Conservation (phyloP, 1,140 invertebrate species). For the Drosophila virilis region DNA sequence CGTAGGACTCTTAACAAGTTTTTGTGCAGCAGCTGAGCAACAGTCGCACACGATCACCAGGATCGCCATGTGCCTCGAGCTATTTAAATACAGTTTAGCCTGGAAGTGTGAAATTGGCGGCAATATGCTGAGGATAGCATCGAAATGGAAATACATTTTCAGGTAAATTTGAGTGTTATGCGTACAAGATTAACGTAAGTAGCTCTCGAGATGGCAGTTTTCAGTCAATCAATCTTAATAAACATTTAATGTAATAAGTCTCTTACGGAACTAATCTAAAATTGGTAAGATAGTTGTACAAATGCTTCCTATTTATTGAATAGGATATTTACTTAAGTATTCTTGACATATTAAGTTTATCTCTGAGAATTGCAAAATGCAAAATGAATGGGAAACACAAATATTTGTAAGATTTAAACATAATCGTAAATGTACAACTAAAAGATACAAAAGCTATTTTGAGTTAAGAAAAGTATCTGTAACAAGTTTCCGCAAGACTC, state of each 20-base stretch:
- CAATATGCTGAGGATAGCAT: background rate
- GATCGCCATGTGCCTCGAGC: conserved; percentile 22
- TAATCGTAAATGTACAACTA: too few relatives aligned
- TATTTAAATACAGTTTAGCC: conserved; percentile 60
- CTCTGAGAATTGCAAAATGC: too few relatives aligned
- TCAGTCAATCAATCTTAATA: conserved; percentile 5
- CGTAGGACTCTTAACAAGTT: conserved; percentile 49
- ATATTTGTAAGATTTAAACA: too few relatives aligned
- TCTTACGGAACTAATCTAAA: too few relatives aligned
- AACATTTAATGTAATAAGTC: background rate
- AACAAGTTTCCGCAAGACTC: too few relatives aligned
- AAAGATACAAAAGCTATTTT: too few relatives aligned
- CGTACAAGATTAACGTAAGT: background rate
- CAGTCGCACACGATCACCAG: conserved; percentile 18
- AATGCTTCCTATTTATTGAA: too few relatives aligned
- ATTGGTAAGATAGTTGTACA: too few relatives aligned
- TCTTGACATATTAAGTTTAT: too few relatives aligned
- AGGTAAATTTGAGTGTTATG: conserved; percentile 7
- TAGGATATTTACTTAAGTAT: too few relatives aligned
- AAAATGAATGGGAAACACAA: too few relatives aligned
- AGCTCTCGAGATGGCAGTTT: background rate
- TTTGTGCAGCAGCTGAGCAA: conserved; percentile 61
- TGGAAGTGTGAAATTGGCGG: conserved; percentile 56
- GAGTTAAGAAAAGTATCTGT: too few relatives aligned
- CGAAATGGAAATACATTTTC: conserved; percentile 8